Evolutionary conservation across 2,888 invertebrate genomes (phyloP).

Genomic region (Stenchaetothrips biformis): DNA sequence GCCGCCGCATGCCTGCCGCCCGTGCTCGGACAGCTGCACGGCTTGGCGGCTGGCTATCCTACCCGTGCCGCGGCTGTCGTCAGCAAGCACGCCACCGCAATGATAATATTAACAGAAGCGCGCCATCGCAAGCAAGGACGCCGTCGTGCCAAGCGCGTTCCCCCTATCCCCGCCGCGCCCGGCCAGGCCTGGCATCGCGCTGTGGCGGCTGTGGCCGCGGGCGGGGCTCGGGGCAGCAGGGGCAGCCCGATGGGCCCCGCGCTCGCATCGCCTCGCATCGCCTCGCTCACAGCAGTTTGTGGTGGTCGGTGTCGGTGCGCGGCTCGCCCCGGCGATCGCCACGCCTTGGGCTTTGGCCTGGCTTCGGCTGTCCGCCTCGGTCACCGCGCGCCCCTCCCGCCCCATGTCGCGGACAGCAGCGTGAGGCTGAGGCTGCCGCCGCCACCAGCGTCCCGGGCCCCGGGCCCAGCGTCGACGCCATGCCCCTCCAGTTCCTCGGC

Average conservation of each 20-base stretch:
- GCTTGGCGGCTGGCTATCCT: not conserved
- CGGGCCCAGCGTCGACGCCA: not conserved
- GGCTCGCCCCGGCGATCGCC: too few relatives aligned
- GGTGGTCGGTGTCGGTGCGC: too few relatives aligned
- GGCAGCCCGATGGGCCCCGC: too few relatives aligned
- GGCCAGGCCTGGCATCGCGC: not conserved
- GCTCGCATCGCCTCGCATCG: too few relatives aligned
- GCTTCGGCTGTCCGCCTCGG: too few relatives aligned
- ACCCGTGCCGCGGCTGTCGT: not conserved
- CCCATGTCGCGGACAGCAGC: too few relatives aligned
- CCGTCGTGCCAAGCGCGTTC: not conserved
- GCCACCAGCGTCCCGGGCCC: not conserved
- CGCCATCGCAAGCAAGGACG: conserved; percentile 24
- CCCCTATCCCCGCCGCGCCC: not conserved
- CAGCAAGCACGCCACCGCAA: conserved; percentile 20
- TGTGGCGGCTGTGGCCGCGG: not conserved
- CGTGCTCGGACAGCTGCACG: not conserved
- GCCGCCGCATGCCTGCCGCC: too few relatives aligned
- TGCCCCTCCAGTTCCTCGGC: conserved; percentile 10
- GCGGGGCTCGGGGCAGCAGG: too few relatives aligned
- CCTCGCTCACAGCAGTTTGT: too few relatives aligned
- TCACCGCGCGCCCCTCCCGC: too few relatives aligned
- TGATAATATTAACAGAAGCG: conserved; percentile 22
- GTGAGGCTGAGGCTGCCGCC: not conserved
- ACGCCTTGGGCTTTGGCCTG: too few relatives aligned